phyloP scores from a whole-genome alignment of 2,888 invertebrate genomes.

The Brachynemurus nebulosus region DNA sequence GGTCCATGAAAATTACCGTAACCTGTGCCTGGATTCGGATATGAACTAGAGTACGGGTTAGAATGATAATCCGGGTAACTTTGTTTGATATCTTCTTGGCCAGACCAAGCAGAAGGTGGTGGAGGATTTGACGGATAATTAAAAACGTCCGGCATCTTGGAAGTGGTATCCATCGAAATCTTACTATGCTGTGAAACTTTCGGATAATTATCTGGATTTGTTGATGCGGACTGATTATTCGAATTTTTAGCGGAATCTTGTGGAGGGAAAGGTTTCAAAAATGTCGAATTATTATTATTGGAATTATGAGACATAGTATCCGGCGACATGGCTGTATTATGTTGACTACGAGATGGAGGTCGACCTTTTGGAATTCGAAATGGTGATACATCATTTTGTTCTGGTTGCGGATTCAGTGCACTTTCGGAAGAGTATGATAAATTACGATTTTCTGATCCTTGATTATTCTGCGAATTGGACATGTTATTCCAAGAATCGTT shows the following conservation, averaged over 20 bases:
- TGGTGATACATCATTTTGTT: slow-evolving; percentile 37
- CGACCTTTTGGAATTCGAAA: slow-evolving; percentile 51
- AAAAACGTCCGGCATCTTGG: slow-evolving; percentile 10
- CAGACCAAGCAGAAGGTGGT: slow-evolving; percentile 25
- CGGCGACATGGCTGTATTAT: slow-evolving; percentile 33
- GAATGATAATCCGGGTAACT: slow-evolving; percentile 32
- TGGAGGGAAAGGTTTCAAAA: slow-evolving; percentile 48
- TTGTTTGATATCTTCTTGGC: slow-evolving; percentile 33
- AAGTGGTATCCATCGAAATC: no score
- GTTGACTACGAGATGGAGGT: slow-evolving; percentile 44
- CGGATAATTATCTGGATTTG: slow-evolving; percentile 20
- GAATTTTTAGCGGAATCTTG: slow-evolving; percentile 36
- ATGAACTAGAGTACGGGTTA: slow-evolving; percentile 23
- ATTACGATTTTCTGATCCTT: not conserved
- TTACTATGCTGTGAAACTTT: no score
- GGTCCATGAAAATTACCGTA: slow-evolving; percentile 8
- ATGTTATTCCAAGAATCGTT: not conserved
- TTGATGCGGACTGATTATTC: slow-evolving; percentile 30
- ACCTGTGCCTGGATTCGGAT: slow-evolving; percentile 18
- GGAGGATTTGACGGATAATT: slow-evolving; percentile 7
- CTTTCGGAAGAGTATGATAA: not conserved
- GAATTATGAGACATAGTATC: slow-evolving; percentile 30
- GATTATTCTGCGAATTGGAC: not conserved
- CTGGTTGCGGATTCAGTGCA: not conserved
- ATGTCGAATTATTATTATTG: slow-evolving; percentile 33